Evolutionary conservation across 2,888 invertebrate genomes (phyloP).

Genomic region (Drosophila borborema): DNA sequence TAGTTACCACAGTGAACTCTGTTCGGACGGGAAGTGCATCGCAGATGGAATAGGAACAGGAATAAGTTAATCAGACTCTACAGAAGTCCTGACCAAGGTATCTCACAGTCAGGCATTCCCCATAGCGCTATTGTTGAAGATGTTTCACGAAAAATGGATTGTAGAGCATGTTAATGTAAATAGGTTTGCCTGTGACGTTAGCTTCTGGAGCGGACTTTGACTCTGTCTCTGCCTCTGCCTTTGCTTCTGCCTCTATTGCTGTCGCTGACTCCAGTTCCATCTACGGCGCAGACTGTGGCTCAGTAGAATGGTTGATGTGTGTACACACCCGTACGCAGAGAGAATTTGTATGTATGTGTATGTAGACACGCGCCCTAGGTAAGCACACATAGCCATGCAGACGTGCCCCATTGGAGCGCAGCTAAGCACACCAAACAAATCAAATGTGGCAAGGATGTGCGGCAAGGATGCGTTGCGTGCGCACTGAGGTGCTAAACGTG

Average conservation of each 20-base stretch:
- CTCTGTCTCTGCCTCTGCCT: not conserved
- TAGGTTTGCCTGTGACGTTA: slow-evolving; percentile 30
- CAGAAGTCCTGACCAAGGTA: slow-evolving; percentile 1
- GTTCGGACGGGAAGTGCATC: not conserved
- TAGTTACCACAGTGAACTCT: not conserved
- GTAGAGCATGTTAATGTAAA: slow-evolving; percentile 37
- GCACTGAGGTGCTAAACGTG: slow-evolving; percentile 61
- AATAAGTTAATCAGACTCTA: not conserved
- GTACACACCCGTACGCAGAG: slow-evolving; percentile 12
- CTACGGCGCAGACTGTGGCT: slow-evolving; percentile 12
- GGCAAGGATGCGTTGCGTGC: slow-evolving; percentile 29
- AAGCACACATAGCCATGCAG: slow-evolving; percentile 17
- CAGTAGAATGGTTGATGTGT: slow-evolving; percentile 19
- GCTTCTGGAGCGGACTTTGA: slow-evolving; percentile 12
- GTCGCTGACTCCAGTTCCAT: not conserved
- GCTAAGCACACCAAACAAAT: slow-evolving; percentile 63
- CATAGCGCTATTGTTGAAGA: not conserved
- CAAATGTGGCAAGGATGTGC: slow-evolving; percentile 52
- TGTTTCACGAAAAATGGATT: slow-evolving; percentile 30
- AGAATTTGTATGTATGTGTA: not conserved
- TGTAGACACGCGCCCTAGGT: slow-evolving; percentile 12
- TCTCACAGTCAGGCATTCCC: not conserved
- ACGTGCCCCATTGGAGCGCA: slow-evolving; percentile 39
- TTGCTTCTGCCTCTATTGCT: not conserved
- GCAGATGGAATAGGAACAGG: not conserved